Conservation (phyloP, 1,140 invertebrate genomes). For the Drosophila nikananu region DNA sequence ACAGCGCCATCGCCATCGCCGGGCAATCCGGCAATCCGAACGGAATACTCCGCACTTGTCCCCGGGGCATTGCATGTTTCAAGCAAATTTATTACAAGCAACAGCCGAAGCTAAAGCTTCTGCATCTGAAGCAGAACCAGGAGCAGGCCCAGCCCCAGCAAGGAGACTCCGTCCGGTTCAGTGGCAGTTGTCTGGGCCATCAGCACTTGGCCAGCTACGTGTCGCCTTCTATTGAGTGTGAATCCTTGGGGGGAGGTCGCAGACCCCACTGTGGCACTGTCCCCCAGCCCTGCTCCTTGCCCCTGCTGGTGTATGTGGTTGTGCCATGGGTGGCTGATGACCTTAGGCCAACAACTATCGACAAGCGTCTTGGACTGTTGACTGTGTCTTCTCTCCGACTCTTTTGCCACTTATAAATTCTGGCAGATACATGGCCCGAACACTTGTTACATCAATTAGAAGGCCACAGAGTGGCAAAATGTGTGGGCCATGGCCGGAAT, state of each 20-base stretch:
- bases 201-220: conserved; percentile 74
- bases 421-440: conserved; percentile 81
- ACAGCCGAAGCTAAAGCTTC: conserved; percentile 53
- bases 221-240: conserved; percentile 75
- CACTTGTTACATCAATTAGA: conserved; percentile 85
- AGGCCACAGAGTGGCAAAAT: conserved; percentile 68
- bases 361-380: conserved; percentile 77
- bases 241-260: conserved; percentile 54
- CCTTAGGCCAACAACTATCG: conserved; percentile 75
- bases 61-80: conserved; percentile 80
- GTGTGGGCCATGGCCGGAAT: conserved; percentile 53
- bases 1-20: conserved; percentile 7
- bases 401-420: conserved; percentile 82
- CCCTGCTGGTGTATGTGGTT: neutral
- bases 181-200: conserved; percentile 75
- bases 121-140: conserved; percentile 17
- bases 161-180: conserved; percentile 44
- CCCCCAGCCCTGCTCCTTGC: neutral
- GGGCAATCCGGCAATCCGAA: conserved; percentile 10
- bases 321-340: conserved; percentile 49
- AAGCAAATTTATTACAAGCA: conserved; percentile 84
- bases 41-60: conserved; percentile 71
- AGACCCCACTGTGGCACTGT: conserved; percentile 8
- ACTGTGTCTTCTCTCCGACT: conserved; percentile 63
- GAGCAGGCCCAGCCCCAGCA: conserved; percentile 20